A percentile compares a stretch with the other conserved stretches of the same genome.
These are phyloP conservation scores for Galeopterus variegatus DNA, from an alignment of 2,113 vertebrate genomes.

Conservation along the genomic window DNA sequence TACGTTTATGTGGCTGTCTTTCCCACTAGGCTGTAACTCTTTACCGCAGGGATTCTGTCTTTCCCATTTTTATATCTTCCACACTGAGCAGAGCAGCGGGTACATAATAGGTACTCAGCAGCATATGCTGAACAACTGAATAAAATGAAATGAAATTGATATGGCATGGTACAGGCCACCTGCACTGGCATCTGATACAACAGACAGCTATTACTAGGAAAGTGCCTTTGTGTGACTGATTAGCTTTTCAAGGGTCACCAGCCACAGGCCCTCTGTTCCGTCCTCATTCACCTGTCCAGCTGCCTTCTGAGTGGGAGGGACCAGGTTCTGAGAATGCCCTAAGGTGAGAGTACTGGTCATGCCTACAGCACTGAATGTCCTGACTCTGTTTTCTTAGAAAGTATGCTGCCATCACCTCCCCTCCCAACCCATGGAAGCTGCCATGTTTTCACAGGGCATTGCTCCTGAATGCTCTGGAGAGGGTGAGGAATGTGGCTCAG, in stretches of 20 bases:
- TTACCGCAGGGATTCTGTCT: not conserved
- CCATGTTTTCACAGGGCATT: not conserved
- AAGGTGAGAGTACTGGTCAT: not conserved
- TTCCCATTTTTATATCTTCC: not conserved
- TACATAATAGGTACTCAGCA: not conserved
- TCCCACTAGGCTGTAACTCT: not conserved
- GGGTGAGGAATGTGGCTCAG: not conserved
- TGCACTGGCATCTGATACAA: not conserved
- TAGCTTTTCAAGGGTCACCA: no score
- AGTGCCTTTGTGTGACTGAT: not conserved
- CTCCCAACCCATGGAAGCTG: not conserved
- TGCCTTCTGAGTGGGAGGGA: not conserved
- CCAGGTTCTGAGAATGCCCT: not conserved
- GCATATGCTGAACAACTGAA: not conserved
- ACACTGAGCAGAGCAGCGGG: not conserved
- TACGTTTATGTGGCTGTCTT: not conserved
- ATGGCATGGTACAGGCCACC: rapidly evolving
- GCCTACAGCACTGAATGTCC: not conserved
- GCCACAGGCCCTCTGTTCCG: no score
- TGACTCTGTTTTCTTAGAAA: not conserved
- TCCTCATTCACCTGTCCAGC: not conserved
- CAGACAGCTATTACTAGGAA: not conserved
- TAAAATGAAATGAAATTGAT: not conserved
- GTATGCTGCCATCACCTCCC: no score
- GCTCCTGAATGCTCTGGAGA: not conserved